phyloP scores from a whole-genome alignment of 1,140 invertebrate genomes.

The Aphelenchoides fujianensis region DNA sequence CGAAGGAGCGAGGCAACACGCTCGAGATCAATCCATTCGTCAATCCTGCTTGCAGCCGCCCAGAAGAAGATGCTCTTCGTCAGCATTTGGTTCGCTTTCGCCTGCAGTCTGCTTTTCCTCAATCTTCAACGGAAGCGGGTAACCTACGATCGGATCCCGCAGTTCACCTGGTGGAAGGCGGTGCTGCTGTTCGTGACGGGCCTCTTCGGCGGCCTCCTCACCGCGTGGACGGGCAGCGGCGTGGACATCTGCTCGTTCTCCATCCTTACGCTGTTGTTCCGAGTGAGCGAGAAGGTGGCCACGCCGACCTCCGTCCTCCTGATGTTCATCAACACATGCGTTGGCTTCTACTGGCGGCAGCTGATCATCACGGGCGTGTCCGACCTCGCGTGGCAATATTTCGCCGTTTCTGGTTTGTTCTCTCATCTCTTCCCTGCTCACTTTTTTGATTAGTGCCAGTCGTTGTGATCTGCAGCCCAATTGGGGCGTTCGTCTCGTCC shows the following conservation, averaged over 20 bases:
- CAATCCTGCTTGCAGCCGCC: slow-evolving; percentile 35
- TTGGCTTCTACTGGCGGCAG: slow-evolving; percentile 43
- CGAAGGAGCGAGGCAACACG: slow-evolving; percentile 26
- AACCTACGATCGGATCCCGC: slow-evolving; percentile 43
- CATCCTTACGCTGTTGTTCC: slow-evolving; percentile 29
- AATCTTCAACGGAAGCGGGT: slow-evolving; percentile 50
- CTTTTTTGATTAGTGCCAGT: slow-evolving; percentile 43
- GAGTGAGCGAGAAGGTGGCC: slow-evolving; percentile 43
- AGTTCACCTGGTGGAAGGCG: slow-evolving; percentile 46
- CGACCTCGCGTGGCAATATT: slow-evolving; percentile 31
- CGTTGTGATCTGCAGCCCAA: slow-evolving; percentile 38
- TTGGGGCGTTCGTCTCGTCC: slow-evolving; percentile 47
- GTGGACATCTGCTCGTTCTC: slow-evolving; percentile 35
- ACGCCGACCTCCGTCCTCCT: slow-evolving; percentile 46
- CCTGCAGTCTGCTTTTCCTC: slow-evolving; percentile 50
- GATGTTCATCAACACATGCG: slow-evolving; percentile 40
- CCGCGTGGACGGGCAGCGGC: slow-evolving; percentile 27
- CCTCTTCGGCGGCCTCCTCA: slow-evolving; percentile 46
- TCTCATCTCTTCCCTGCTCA: too few species aligned
- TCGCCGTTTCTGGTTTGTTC: too few species aligned
- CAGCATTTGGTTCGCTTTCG: slow-evolving; percentile 57
- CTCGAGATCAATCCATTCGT: slow-evolving; percentile 51
- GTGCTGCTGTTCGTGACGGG: slow-evolving; percentile 48
- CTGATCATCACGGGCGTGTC: slow-evolving; percentile 28
- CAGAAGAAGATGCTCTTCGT: slow-evolving; percentile 60